These are phyloP conservation scores for Phoebastria nigripes DNA, from an alignment of 2,797 vertebrate genomes.

Conservation along the genomic window DNA sequence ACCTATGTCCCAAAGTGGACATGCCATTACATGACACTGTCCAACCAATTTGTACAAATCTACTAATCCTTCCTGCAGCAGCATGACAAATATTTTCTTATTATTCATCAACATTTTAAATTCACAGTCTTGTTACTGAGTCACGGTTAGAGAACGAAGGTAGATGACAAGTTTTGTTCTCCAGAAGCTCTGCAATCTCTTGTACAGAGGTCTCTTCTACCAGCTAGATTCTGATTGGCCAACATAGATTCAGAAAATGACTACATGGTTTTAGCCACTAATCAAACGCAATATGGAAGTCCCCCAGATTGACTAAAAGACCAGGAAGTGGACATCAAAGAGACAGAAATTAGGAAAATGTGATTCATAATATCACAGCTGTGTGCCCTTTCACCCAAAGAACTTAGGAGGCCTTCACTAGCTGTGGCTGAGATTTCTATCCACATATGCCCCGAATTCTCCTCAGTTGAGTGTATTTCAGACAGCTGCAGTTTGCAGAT, in stretches of 20 bases:
- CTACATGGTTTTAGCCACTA: not conserved
- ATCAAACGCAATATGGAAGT: not conserved
- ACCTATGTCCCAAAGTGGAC: not conserved
- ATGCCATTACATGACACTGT: not conserved
- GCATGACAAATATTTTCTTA: not conserved
- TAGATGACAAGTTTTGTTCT: not conserved
- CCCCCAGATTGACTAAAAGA: not conserved
- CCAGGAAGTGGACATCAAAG: not conserved
- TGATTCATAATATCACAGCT: not conserved
- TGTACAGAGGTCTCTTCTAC: too few relatives aligned
- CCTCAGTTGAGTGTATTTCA: not conserved
- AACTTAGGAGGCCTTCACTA: not conserved
- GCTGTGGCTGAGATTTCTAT: not conserved
- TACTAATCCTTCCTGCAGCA: not conserved
- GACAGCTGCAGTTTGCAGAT: not conserved
- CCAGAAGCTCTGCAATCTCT: not conserved
- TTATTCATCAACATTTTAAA: not conserved
- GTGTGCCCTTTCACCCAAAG: not conserved
- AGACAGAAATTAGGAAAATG: not conserved
- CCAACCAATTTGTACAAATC: not conserved
- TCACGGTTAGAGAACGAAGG: not conserved
- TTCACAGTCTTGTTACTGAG: not conserved
- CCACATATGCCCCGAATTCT: not conserved
- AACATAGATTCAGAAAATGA: not conserved
- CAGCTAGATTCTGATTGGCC: not conserved